A percentile compares a stretch with the other conserved stretches of the same genome.
These are phyloP conservation scores for Psephotus haematonotus DNA, from an alignment of 2,113 vertebrate species.

Conservation along the genomic window DNA sequence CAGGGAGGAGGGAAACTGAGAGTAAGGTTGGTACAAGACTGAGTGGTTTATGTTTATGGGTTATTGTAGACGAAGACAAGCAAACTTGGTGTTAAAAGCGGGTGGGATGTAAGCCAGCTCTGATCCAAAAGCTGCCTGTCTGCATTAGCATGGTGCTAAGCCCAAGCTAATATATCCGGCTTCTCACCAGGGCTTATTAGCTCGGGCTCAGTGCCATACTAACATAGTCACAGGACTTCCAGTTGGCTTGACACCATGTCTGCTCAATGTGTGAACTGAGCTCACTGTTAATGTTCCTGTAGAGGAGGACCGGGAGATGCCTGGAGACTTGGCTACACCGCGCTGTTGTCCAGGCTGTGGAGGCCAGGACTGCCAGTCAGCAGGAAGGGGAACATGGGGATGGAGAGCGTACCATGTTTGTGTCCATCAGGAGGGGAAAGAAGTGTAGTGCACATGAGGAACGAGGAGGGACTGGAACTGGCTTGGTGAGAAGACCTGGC, in stretches of 20 bases:
- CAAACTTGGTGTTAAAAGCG: conserved; percentile 54
- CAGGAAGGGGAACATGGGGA: neutral
- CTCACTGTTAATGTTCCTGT: neutral
- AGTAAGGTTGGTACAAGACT: conserved; percentile 40
- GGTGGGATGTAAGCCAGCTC: conserved; percentile 66
- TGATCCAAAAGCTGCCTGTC: conserved; percentile 70
- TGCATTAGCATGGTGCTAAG: conserved; percentile 68
- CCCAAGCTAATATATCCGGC: conserved; percentile 73
- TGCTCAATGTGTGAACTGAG: neutral
- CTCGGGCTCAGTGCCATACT: conserved; percentile 63
- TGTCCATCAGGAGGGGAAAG: neutral
- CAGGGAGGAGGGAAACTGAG: conserved; percentile 32
- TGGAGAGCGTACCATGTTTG: neutral
- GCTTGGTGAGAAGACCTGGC: neutral
- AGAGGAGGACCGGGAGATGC: neutral
- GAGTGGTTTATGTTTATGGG: conserved; percentile 57
- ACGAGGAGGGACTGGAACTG: conserved; percentile 4
- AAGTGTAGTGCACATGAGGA: neutral
- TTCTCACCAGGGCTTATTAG: conserved; percentile 70
- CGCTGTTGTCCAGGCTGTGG: neutral
- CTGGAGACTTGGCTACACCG: neutral
- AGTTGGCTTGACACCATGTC: conserved; percentile 50
- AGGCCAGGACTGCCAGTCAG: neutral
- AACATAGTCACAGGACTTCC: conserved; percentile 50
- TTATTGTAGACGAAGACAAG: conserved; percentile 30